Base-by-base conservation (phyloP, 2,113 vertebrate species). In the Crocuta crocuta region DNA sequence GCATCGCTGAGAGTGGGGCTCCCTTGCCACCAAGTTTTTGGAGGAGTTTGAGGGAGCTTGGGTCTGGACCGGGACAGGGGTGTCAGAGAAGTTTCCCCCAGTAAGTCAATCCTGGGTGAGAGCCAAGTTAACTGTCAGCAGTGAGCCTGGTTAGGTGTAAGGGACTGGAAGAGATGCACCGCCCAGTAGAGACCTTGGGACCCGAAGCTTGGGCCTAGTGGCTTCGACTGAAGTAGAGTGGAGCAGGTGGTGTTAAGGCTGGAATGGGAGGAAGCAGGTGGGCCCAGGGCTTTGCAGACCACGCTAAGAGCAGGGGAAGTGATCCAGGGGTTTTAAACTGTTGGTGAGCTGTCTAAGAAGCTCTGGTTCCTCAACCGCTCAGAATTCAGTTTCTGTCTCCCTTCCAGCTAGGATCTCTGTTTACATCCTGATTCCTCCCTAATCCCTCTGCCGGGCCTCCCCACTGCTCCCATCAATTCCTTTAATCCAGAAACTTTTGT, bases 141-240 rank as follows among this genome's bases (percentile, higher is more conserved):
- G 70, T 35, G 16, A 70, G 88, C 12, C 65, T 48, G 55, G 26
- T 2, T 17, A 19, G 9, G 19, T 10, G 24, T 43, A 70, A n/a
- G 28, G 63, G 70, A 39, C 70, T 71, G n/a, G 70, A 63, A 39
- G 19, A 73, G 48, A 12, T 50, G 23, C 1, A 2, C 31, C 26
- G 11, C 5, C 16, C 5, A 9, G 10, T 45, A 39, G 70, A 24
- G 28, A 19, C 13, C 55, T 45, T 7, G 26, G 53, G n/a, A 74
- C 9, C 61, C n/a, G 7, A 21, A 6, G 6, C 9, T 8, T 4
- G n/a, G 17, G 11, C 26, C 0, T 0, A 4, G 7, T 6, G 35
- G 74, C 74, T 58, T 53, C 16, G 39, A 43, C 21, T 1, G 11
- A 61, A 31, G 74, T 15, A 48, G 26, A 23, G 17, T 19, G 39